Base-by-base conservation (phyloP, 2,797 vertebrate genomes). In the Scomberomorus guttatus region DNA sequence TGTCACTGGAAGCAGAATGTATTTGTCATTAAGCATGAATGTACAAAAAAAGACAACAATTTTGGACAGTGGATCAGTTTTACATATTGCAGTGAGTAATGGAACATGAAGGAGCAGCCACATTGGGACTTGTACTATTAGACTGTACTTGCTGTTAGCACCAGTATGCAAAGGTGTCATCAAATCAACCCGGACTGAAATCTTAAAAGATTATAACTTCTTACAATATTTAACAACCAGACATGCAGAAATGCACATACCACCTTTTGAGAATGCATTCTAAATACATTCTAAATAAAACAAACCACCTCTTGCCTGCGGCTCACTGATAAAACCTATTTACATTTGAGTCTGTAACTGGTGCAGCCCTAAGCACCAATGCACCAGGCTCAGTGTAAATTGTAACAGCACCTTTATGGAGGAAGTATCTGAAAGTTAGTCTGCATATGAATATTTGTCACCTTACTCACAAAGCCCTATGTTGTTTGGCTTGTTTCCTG, bases 271-370 rank as follows among this genome's bases (percentile, higher is more conserved):
- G 22, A 52, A 52, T 54, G 14, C 7, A 25, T 6, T 24, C n/a
- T 52, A 34, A 8, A 34, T 34, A 8, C 3, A 25, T 15, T 54
- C n/a, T 54, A 12, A 11, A 37, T 37, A 12, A 37, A 37, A 34
- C 34, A 37, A 10, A 37, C n/a, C n/a, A 27, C 60, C 6, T n/a
- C 42, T 46, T 29, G 3, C 17, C 42, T 48, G 17, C 9, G 9
- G 18, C 6, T 32, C 11, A 58, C 71, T 46, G 68, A 72, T 60
- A 52, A 72, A 79, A 37, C 17, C 24, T 29, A 73, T 80, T 68
- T 62, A 73, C 77, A 68, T 15, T n/a, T 27, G 14, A 20, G 32
- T 29, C 5, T 39, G 66, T 37, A 44, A 25, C 14, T 46, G 46
- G 18, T 44, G 54, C 14, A 34, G 54, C 37, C 5, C n/a, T 55